Conservation (phyloP, 1,140 invertebrate species). For the Aphelinus atriplicis region DNA sequence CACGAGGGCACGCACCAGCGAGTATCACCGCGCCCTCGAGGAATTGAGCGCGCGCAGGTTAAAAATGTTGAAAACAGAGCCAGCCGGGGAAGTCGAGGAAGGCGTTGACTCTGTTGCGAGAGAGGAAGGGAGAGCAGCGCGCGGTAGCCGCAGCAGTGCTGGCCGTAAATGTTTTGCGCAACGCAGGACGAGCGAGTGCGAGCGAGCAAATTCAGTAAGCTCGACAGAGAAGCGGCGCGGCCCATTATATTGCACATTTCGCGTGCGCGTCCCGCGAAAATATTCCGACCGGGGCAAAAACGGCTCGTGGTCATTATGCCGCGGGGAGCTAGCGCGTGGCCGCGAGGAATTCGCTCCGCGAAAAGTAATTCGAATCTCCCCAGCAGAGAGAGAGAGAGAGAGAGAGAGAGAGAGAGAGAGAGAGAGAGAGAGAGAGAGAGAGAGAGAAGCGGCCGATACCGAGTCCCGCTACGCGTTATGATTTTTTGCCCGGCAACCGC, state of each 20-base stretch:
- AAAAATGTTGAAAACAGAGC: conserved; percentile 49
- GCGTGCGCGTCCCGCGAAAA: conserved; percentile 12
- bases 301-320: too few species aligned
- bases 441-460: too few species aligned
- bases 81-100: background rate
- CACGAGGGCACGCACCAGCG: too few species aligned
- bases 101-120: too few species aligned
- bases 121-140: too few species aligned
- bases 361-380: conserved; percentile 36
- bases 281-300: conserved; percentile 5
- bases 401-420: too few species aligned
- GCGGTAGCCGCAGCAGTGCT: conserved; percentile 4
- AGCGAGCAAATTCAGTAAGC: conserved; percentile 33
- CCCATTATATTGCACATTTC: conserved; percentile 25
- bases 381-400: too few species aligned
- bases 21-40: too few species aligned
- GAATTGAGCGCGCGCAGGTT: too few species aligned
- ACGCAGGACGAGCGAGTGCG: conserved; percentile 2
- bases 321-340: too few species aligned
- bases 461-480: background rate
- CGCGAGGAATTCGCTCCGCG: conserved; percentile 39
- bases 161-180: background rate
- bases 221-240: conserved; percentile 13
- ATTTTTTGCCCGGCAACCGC: conserved; percentile 34
- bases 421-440: too few species aligned